Evolutionary conservation across 2,797 vertebrate genomes (phyloP).

Genomic region (Chelmon rostratus): DNA sequence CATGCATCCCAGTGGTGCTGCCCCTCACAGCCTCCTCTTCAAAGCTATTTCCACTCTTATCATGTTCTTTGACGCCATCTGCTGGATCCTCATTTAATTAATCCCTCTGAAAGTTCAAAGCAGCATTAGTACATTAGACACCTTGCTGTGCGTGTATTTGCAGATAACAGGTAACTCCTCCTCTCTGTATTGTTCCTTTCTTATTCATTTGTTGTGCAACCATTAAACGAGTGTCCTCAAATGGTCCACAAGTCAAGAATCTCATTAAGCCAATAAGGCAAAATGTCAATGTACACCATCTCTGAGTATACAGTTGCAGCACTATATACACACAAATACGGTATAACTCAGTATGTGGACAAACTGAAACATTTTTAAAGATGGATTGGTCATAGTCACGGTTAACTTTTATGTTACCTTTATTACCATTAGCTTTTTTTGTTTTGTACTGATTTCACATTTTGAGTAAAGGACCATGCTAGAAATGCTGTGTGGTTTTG

Average conservation of each 20-base stretch:
- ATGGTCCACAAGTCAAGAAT: background rate
- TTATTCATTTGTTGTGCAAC: background rate
- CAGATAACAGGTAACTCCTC: background rate
- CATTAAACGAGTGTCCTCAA: background rate
- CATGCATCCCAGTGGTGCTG: background rate
- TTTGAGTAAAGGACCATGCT: background rate
- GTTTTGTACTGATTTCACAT: background rate
- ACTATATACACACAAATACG: background rate
- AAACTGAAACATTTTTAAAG: background rate
- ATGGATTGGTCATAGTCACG: background rate
- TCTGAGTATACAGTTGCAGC: background rate
- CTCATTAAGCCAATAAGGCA: background rate
- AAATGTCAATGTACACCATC: background rate
- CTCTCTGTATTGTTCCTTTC: background rate
- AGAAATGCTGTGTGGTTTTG: background rate
- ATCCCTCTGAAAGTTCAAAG: background rate
- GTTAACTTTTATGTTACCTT: background rate
- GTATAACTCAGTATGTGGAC: background rate
- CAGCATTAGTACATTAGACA: background rate
- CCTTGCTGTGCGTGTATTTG: background rate
- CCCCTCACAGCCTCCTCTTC: background rate
- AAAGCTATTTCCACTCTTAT: conserved; percentile 17
- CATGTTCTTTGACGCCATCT: conserved; percentile 89
- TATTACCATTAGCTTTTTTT: background rate
- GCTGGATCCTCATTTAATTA: conserved; percentile 83